phyloP scores from a whole-genome alignment of 1,140 invertebrate genomes.

The Orius laevigatus region DNA sequence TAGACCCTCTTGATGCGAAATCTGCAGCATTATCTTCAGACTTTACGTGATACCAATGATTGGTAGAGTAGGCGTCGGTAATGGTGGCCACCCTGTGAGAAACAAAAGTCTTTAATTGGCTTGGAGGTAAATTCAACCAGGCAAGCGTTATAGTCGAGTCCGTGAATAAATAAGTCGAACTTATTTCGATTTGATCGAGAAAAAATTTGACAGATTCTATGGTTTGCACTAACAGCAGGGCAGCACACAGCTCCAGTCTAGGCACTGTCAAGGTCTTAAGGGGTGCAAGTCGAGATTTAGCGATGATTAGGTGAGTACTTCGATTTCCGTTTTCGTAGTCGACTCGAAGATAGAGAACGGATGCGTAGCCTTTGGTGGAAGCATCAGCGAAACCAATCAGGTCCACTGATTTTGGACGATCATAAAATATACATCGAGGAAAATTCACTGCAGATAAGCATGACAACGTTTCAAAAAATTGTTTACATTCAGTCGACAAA shows the following conservation, averaged over 20 bases:
- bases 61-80: constrained; percentile 16
- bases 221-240: constrained; percentile 22
- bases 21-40: constrained; percentile 24
- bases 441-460: constrained; percentile 13
- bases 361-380: constrained; percentile 25
- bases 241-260: constrained; percentile 24
- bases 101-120: constrained; percentile 20
- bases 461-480: constrained; percentile 16
- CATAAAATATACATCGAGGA: constrained; percentile 13
- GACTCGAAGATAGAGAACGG: constrained; percentile 24
- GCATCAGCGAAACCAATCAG: constrained; percentile 26
- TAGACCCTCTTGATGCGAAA: constrained; percentile 22
- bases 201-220: constrained; percentile 17
- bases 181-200: not conserved
- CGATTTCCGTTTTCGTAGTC: not conserved
- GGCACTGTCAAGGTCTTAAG: constrained; percentile 23
- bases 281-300: constrained; percentile 26
- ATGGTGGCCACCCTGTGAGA: constrained; percentile 25
- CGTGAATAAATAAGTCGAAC: constrained; percentile 13
- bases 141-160: constrained; percentile 19
- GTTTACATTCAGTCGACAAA: constrained; percentile 15
- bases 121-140: constrained; percentile 13
- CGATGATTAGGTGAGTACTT: constrained; percentile 18
- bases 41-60: constrained; percentile 24
- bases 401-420: constrained; percentile 18